A percentile compares a stretch with the other conserved stretches of the same genome.
Evolutionary conservation across 1,140 invertebrate genomes (phyloP).

Genomic region (Bilobella aurantiaca): DNA sequence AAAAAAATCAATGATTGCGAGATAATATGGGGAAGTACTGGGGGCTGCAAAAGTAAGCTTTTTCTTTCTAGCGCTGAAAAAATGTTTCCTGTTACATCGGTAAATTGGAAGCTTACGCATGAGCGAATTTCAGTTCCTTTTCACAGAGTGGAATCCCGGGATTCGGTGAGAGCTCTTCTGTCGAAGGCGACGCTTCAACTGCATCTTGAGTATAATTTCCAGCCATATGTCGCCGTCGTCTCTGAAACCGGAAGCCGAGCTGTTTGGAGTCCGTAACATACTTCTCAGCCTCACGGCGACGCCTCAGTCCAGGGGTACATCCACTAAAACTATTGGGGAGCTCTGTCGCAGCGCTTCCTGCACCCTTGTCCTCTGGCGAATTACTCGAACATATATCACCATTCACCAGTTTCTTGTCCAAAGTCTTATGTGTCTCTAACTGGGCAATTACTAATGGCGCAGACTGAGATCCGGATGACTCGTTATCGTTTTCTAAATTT

Average conservation of each 20-base stretch:
- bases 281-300: constrained; percentile 59
- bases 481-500: constrained; percentile 25
- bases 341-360: not conserved
- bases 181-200: not conserved
- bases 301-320: constrained; percentile 52
- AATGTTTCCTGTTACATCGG: not conserved
- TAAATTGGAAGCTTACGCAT: not conserved
- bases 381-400: not conserved
- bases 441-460: constrained; percentile 22
- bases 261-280: constrained; percentile 63
- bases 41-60: too few relatives aligned
- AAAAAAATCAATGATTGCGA: too few relatives aligned
- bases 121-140: not conserved
- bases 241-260: constrained; percentile 58
- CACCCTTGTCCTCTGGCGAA: not conserved
- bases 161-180: not conserved
- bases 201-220: constrained; percentile 16
- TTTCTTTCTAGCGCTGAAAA: too few relatives aligned
- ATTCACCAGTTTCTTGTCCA: not conserved
- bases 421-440: not conserved
- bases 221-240: constrained; percentile 44
- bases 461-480: constrained; percentile 34
- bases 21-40: too few relatives aligned
- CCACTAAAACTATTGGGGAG: constrained; percentile 30
- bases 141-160: not conserved